A percentile compares a stretch with the other conserved stretches of the same genome.
phyloP scores from a whole-genome alignment of 2,797 vertebrate genomes.

The Pipistrellus pipistrellus region DNA sequence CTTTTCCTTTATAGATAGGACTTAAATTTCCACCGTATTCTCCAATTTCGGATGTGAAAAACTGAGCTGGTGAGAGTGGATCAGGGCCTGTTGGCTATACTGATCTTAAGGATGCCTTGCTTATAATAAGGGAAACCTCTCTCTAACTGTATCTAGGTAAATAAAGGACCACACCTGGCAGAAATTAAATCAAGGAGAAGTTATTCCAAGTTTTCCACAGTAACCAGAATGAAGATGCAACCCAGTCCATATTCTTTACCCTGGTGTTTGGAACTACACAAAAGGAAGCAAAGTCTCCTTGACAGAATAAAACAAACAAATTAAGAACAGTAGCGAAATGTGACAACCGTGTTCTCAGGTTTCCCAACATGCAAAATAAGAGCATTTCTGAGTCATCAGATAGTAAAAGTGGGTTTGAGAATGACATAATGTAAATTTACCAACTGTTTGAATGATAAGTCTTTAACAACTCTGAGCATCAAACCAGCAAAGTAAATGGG shows the following conservation, averaged over 20 bases:
- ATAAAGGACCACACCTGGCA: slow-evolving; percentile 3
- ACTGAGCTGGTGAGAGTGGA: not conserved
- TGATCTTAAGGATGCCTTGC: not conserved
- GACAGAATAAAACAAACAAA: not conserved
- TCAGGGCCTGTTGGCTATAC: not conserved
- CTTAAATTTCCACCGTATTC: not conserved
- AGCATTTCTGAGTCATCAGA: not conserved
- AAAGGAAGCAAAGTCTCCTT: slow-evolving; percentile 23
- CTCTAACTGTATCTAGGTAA: not conserved
- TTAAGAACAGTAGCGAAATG: not conserved
- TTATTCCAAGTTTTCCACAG: not conserved
- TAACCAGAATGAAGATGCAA: not conserved
- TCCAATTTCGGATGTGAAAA: not conserved
- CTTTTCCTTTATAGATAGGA: not conserved
- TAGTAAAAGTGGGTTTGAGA: not conserved
- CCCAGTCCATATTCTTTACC: not conserved
- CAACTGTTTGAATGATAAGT: not conserved
- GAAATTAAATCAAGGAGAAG: slow-evolving; percentile 53
- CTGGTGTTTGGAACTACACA: not conserved
- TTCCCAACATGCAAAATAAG: not conserved
- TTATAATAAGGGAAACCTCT: not conserved
- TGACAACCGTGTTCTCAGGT: not conserved
- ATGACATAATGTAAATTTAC: slow-evolving; percentile 1
- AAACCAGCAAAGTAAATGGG: not conserved
- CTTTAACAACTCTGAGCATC: not conserved